Conservation (phyloP, 2,113 vertebrate genomes). For the Macheiramphus alcinus region DNA sequence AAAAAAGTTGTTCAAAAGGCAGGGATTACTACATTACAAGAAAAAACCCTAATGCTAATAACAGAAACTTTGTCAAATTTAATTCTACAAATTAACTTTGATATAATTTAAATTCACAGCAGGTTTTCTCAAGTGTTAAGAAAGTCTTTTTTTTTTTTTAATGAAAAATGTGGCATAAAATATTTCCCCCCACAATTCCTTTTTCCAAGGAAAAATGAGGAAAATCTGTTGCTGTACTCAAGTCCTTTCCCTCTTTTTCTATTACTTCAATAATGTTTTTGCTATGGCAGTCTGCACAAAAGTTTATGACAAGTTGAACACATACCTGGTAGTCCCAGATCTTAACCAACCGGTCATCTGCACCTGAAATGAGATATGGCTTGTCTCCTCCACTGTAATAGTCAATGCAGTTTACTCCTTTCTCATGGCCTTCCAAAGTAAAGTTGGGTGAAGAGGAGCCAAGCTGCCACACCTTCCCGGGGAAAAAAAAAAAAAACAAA, state of each 20-base stretch:
- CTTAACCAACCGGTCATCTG: constrained; percentile 96
- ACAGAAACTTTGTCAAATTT: background rate
- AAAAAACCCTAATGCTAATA: background rate
- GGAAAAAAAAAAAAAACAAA: background rate
- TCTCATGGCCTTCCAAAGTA: constrained; percentile 96
- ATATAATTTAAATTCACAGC: background rate
- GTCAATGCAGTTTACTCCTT: constrained; percentile 98
- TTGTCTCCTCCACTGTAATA: constrained; percentile 99
- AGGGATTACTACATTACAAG: background rate
- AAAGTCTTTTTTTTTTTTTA: background rate
- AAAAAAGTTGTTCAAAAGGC: background rate
- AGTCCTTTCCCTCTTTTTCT: background rate
- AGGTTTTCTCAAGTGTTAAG: background rate
- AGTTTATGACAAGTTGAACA: background rate
- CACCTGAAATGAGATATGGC: constrained; percentile 96
- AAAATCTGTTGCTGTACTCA: background rate
- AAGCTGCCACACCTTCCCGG: constrained; percentile 93
- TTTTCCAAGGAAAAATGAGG: background rate
- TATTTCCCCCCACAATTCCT: background rate
- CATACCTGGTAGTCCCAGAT: constrained; percentile 99
- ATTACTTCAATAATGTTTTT: background rate
- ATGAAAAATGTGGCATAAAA: background rate
- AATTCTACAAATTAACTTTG: background rate
- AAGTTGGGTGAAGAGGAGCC: constrained; percentile 98
- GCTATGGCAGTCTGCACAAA: background rate